A percentile compares a stretch with the other conserved stretches of the same genome.
Conservation (phyloP, 2,888 invertebrate genomes). For the Drosophila diplacantha region DNA sequence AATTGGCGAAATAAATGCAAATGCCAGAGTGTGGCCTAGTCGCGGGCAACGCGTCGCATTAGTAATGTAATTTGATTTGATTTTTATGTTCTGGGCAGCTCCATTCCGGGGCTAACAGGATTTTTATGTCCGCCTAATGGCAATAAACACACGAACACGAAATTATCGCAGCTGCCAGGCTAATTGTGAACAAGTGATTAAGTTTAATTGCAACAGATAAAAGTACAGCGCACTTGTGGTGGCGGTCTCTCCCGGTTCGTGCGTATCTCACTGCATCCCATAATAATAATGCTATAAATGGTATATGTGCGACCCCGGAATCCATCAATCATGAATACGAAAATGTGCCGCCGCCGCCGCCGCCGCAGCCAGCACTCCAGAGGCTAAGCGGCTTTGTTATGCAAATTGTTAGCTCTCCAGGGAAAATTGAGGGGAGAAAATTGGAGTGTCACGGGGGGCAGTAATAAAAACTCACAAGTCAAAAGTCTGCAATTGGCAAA, state of each 20-base stretch:
- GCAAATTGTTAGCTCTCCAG: conserved; percentile 46
- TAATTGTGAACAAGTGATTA: conserved; percentile 67
- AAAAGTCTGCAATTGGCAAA: conserved; percentile 58
- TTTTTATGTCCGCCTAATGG: conserved; percentile 56
- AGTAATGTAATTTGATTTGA: conserved; percentile 70
- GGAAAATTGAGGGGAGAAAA: conserved; percentile 3
- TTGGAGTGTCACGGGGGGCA: conserved; percentile 9
- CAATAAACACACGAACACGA: conserved; percentile 44
- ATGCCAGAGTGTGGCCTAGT: conserved; percentile 24
- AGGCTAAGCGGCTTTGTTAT: conserved; percentile 56
- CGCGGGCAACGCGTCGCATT: conserved; percentile 62
- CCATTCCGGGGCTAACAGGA: conserved; percentile 10
- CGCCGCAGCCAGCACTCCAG: conserved; percentile 25
- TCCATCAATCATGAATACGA: conserved; percentile 49
- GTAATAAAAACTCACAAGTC: conserved; percentile 39
- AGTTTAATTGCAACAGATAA: conserved; percentile 63
- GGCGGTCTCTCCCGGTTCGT: no score
- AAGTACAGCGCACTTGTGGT: conserved; percentile 20
- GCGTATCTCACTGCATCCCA: not conserved
- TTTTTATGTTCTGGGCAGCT: conserved; percentile 51
- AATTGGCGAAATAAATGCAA: conserved; percentile 62
- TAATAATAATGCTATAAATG: not conserved
- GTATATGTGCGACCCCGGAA: conserved; percentile 1
- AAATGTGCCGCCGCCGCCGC: conserved; percentile 36
- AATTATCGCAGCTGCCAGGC: conserved; percentile 62